These are phyloP conservation scores for Thaumatotibia leucotreta DNA, from an alignment of 1,140 invertebrate species.

Conservation along the genomic window DNA sequence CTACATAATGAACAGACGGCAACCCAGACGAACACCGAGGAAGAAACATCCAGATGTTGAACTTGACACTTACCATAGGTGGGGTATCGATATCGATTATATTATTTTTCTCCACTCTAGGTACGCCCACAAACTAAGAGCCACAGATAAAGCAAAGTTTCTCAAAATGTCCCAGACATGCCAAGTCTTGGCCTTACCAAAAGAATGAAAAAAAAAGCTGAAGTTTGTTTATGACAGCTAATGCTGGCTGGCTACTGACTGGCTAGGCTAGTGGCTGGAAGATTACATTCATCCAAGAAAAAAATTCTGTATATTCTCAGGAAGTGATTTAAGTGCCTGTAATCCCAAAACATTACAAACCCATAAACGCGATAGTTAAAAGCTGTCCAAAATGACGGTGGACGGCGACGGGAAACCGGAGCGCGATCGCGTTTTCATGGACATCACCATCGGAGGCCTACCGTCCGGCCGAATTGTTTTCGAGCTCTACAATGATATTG, in stretches of 20 bases:
- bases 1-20: too few species aligned
- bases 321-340: background rate
- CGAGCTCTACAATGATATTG: slow-evolving; percentile 94
- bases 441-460: slow-evolving; percentile 93
- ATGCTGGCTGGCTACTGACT: slow-evolving; percentile 17
- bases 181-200: background rate
- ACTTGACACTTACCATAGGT: too few species aligned
- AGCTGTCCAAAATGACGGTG: slow-evolving; percentile 52
- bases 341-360: background rate
- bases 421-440: slow-evolving; percentile 89
- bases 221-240: slow-evolving; percentile 16
- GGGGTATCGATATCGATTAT: background rate
- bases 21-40: too few species aligned
- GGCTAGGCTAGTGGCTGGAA: slow-evolving; percentile 16
- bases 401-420: slow-evolving; percentile 64
- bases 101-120: background rate
- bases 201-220: background rate
- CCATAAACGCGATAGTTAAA: slow-evolving; percentile 21
- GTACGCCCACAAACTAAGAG: background rate
- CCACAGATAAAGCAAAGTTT: background rate
- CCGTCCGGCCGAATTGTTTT: slow-evolving; percentile 94
- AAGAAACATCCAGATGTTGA: too few species aligned
- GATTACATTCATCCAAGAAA: background rate
- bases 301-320: background rate
- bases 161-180: background rate